A percentile compares a stretch with the other conserved stretches of the same genome.
These are phyloP conservation scores for Mactromeris polynyma DNA, from an alignment of 2,888 invertebrate species.

Conservation along the genomic window DNA sequence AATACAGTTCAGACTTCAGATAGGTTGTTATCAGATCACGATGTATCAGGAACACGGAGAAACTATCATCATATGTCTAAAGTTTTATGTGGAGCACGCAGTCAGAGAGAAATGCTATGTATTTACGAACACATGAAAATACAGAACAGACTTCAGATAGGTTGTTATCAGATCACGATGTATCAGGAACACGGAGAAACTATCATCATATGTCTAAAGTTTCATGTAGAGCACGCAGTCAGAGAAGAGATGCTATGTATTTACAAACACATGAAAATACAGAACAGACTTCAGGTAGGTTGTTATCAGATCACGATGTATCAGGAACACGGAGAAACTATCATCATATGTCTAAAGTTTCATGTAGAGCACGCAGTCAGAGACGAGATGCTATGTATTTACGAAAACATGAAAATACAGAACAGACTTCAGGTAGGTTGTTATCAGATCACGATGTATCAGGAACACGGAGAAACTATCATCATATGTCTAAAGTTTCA, in stretches of 20 bases:
- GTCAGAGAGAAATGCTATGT: no score
- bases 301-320: neutral
- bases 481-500: neutral
- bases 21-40: constrained; percentile 52
- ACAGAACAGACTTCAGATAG: constrained; percentile 62
- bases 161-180: no score
- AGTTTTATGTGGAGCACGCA: neutral
- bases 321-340: neutral
- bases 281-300: neutral
- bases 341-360: neutral
- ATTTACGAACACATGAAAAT: neutral
- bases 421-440: neutral
- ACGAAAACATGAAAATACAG: neutral
- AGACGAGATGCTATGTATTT: neutral
- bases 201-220: no score
- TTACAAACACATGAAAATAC: neutral
- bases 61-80: constrained; percentile 50
- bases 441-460: constrained; percentile 17
- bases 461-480: constrained; percentile 60
- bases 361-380: neutral
- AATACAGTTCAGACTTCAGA: neutral
- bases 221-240: neutral
- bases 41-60: constrained; percentile 76
- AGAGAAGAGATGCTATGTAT: neutral
- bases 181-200: no score